Base-by-base conservation (phyloP, 2,888 invertebrate species). In the Chaetoderma sp. region DNA sequence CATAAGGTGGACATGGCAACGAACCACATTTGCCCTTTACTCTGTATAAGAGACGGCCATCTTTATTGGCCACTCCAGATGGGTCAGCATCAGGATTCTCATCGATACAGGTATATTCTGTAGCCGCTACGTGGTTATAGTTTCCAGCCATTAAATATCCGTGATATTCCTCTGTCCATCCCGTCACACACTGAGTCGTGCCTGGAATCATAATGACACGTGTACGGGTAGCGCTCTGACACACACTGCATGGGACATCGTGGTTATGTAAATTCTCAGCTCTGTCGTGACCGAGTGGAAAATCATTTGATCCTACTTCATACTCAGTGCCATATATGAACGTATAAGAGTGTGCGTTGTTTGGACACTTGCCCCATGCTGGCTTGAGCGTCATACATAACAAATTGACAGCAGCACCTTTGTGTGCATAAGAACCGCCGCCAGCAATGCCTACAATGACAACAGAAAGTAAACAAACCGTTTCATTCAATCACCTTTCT, bases 1-100 rank as follows among this genome's bases (percentile, higher is more conserved):
- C 62, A 54, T 75, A 76, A 1, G 63, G 67, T 1, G 73, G 72
- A 59, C 76, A 76, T 10, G 71, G 71, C n/a, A 76, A 60, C 5
- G 74, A 67, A 4, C 76, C 76, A 64, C 76, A 76, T 27, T 44
- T 36, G 10, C 57, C 69, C 30, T 69, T 67, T 8, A 72, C 72
- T 4, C 42, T 10, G 62, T 73, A 71, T 8, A 75, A 45, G n/a
- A 73, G 45, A 18, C 59, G 49, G 1, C 68, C 69, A 30, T 74
- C 47, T 18, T 71, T 47, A 50, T 66, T 50, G 13, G 52, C 18
- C 21, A 55, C 60, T 0, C 72, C 71, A 0, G 66, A 67, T 0
- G 55, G 45, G 18, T 66, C 59, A 0, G 65, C 63, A 57, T 73
- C 72, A 6, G 75, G 72, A 13, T 55, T 57, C 13, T 65, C 49